These are phyloP conservation scores for Chaetura pelagica DNA, from an alignment of 2,113 vertebrate genomes.

Conservation along the genomic window DNA sequence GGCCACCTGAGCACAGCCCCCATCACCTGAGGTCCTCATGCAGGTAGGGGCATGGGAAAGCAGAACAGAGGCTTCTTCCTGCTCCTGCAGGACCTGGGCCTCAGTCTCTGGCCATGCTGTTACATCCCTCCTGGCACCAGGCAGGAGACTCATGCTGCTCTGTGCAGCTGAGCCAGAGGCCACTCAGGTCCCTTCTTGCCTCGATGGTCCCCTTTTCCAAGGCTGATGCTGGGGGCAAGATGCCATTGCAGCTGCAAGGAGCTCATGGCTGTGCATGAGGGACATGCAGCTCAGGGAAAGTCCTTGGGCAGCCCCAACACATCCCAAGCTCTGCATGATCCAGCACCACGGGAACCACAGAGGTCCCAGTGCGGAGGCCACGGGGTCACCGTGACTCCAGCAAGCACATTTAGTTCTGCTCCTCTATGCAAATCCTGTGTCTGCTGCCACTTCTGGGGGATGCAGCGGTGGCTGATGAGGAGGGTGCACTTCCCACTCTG, in stretches of 20 bases:
- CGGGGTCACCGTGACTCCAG: not conserved
- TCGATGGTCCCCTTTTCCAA: accelerated
- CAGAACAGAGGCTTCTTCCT: not conserved
- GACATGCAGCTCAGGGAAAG: not conserved
- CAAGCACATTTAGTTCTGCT: not conserved
- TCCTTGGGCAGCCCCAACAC: not conserved
- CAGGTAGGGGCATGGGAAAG: not conserved
- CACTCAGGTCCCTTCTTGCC: accelerated
- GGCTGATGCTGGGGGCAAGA: not conserved
- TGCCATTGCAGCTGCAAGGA: accelerated
- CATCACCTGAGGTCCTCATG: not conserved
- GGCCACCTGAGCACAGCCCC: accelerated
- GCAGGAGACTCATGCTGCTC: not conserved
- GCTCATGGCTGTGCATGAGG: accelerated
- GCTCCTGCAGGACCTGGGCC: accelerated
- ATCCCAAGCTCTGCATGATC: not conserved
- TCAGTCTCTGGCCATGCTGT: accelerated
- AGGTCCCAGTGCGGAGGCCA: accelerated
- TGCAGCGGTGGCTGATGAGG: accelerated
- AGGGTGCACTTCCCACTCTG: not conserved
- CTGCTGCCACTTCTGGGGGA: not conserved
- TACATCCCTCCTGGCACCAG: accelerated
- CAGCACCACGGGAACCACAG: accelerated
- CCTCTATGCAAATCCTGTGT: not conserved
- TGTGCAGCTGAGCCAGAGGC: not conserved